Percentiles rank a stretch among this genome's conserved stretches.
phyloP scores from a whole-genome alignment of 2,113 vertebrate genomes.

The Hemibagrus wyckioides region DNA sequence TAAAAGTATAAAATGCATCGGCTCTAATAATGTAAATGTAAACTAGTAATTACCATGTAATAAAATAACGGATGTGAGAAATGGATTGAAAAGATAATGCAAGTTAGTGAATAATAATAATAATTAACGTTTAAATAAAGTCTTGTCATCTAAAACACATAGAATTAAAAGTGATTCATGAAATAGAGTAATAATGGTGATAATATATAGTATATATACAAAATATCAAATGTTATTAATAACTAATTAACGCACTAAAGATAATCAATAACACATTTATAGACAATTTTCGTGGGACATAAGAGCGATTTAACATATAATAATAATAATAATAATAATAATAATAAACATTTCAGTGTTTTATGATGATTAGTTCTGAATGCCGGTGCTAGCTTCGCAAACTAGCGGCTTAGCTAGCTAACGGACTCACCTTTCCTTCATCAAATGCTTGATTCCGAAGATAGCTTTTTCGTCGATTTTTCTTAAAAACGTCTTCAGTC shows the following conservation, averaged over 20 bases:
- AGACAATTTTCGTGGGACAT: background rate
- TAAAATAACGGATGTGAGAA: background rate
- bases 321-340: too few relatives aligned
- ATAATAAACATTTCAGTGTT: too few relatives aligned
- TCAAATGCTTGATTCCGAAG: constrained; percentile 75
- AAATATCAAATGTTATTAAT: background rate
- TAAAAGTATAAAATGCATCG: background rate
- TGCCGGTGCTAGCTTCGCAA: background rate
- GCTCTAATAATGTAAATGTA: too few relatives aligned
- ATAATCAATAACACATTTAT: too few relatives aligned
- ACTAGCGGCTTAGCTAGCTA: constrained; percentile 18
- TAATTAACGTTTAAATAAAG: background rate
- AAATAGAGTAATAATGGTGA: background rate
- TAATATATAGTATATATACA: background rate
- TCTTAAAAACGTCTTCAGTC: constrained; percentile 76
- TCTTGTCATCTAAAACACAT: background rate
- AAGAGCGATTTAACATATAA: background rate
- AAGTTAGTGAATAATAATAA: background rate
- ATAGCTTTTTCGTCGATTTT: constrained; percentile 80
- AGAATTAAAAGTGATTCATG: background rate
- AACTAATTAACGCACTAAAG: background rate
- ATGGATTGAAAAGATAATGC: background rate
- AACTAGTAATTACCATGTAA: background rate
- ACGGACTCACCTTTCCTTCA: constrained; percentile 75
- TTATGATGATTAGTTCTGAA: background rate